A percentile compares a stretch with the other conserved stretches of the same genome.
These are phyloP conservation scores for Peromyscus eremicus DNA, from an alignment of 2,797 vertebrate genomes.

Conservation along the genomic window DNA sequence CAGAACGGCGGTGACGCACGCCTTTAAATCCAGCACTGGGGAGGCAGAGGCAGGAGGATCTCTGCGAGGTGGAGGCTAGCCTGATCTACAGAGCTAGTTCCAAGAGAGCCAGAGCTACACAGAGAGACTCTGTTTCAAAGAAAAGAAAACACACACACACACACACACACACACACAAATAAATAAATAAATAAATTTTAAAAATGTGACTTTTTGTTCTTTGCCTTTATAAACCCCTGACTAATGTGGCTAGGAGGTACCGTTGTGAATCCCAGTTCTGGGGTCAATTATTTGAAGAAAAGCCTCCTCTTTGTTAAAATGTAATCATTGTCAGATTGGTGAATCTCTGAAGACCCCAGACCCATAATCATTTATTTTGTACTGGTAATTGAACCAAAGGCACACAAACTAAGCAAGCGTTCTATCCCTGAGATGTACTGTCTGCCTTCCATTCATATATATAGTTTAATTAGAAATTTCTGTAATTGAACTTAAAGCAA, in stretches of 20 bases:
- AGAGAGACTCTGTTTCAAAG: not conserved
- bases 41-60: not conserved
- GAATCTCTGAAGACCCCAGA: not conserved
- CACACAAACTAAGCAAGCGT: not conserved
- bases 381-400: not conserved
- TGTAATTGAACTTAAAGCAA: slow-evolving; percentile 37
- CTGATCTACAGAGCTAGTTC: not conserved
- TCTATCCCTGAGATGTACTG: not conserved
- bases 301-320: not conserved
- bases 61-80: not conserved
- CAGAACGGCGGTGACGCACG: fast-evolving
- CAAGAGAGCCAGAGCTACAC: not conserved
- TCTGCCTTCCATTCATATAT: not conserved
- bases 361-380: not conserved
- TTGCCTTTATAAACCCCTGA: not conserved
- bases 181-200: too few species aligned
- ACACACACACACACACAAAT: too few species aligned
- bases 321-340: too few species aligned
- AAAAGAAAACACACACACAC: too few species aligned
- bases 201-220: not conserved
- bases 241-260: not conserved
- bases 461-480: not conserved
- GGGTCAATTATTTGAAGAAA: not conserved
- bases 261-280: not conserved
- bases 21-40: not conserved